phyloP scores from a whole-genome alignment of 2,888 invertebrate genomes.

The Phytoseiulus persimilis region DNA sequence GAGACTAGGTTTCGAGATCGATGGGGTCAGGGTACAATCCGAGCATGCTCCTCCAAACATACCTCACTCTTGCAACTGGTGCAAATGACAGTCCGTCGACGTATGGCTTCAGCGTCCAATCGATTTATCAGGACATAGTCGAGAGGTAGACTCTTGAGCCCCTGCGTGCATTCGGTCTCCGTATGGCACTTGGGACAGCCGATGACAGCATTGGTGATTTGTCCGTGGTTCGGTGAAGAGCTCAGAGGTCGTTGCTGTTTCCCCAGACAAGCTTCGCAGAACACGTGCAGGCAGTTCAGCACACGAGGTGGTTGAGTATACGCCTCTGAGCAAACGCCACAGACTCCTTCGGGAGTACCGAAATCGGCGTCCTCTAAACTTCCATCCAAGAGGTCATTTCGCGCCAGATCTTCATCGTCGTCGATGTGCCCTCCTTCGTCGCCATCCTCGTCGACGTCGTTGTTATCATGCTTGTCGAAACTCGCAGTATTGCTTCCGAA shows the following conservation, averaged over 20 bases:
- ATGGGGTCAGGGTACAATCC: not conserved
- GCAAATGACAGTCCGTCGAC: conserved; percentile 62
- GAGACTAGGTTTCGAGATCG: not conserved
- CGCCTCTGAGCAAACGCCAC: conserved; percentile 52
- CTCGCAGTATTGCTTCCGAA: not conserved
- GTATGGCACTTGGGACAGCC: conserved; percentile 63
- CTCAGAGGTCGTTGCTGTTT: conserved; percentile 51
- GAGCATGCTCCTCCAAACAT: not conserved
- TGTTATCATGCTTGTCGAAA: not conserved
- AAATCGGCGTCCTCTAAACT: not conserved
- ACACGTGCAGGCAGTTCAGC: conserved; percentile 83
- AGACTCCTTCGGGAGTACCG: conserved; percentile 39
- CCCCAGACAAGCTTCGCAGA: conserved; percentile 81
- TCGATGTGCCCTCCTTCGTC: not conserved
- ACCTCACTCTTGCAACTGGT: conserved; percentile 71
- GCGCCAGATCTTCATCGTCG: not conserved
- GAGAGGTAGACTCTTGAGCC: conserved; percentile 57
- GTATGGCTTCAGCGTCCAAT: conserved; percentile 57
- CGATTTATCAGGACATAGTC: conserved; percentile 69
- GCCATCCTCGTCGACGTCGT: not conserved
- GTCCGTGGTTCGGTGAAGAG: not conserved
- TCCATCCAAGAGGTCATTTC: not conserved
- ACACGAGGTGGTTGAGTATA: conserved; percentile 70
- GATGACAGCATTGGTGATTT: conserved; percentile 45
- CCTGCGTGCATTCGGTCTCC: conserved; percentile 57